Percentiles rank a stretch among this genome's conserved stretches.
Conservation (phyloP, 2,113 vertebrate species). For the rat (Rattus norvegicus) region DNA sequence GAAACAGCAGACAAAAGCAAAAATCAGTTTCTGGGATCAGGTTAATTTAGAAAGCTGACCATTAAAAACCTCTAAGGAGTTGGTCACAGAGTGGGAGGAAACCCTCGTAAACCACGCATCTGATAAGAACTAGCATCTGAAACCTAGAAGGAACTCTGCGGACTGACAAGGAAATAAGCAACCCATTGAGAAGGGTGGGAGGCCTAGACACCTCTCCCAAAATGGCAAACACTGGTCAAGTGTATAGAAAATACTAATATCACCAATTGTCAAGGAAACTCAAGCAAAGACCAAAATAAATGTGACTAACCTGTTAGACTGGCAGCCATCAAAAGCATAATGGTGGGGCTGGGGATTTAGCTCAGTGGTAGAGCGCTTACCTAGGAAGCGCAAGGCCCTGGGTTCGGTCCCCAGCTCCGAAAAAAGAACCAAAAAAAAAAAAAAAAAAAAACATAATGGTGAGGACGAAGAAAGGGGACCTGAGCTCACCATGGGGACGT, state of each 20-base stretch:
- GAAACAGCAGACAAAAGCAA: not conserved
- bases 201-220: not conserved
- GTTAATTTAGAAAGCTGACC: not conserved
- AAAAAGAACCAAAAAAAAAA: too few species aligned
- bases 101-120: not conserved
- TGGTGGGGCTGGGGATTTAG: too few species aligned
- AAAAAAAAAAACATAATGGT: too few species aligned
- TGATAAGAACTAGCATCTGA: not conserved
- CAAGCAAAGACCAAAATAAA: not conserved
- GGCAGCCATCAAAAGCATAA: not conserved
- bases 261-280: not conserved
- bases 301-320: not conserved
- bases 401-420: too few species aligned
- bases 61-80: too few species aligned
- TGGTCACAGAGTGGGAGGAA: not conserved
- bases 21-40: not conserved
- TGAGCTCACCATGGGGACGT: not conserved
- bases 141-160: not conserved
- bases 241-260: not conserved
- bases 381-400: too few species aligned
- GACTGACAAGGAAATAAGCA: not conserved
- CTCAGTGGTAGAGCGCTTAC: too few species aligned
- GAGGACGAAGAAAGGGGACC: not conserved
- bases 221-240: too few species aligned
- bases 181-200: too few species aligned